These are phyloP conservation scores for Spilosoma lubricipeda DNA, from an alignment of 2,888 invertebrate species.

Conservation along the genomic window DNA sequence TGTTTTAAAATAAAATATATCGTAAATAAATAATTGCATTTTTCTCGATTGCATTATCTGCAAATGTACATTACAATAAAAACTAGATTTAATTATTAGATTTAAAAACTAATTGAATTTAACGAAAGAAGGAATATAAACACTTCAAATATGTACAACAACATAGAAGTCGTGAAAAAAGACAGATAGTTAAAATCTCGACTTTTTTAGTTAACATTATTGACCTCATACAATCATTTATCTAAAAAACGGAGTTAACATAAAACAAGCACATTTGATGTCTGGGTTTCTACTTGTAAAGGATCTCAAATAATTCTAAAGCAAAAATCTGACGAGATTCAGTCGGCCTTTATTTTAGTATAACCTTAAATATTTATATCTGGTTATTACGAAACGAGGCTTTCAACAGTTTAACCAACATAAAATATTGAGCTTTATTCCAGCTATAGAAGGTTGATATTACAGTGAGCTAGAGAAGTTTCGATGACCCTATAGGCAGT, in stretches of 20 bases:
- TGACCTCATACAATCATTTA: not conserved
- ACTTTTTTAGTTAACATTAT: not conserved
- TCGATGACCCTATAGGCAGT: slow-evolving; percentile 20
- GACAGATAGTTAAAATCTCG: too few species aligned
- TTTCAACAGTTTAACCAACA: slow-evolving; percentile 17
- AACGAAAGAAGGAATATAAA: not conserved
- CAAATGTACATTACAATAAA: not conserved
- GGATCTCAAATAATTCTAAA: not conserved
- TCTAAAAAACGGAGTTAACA: not conserved
- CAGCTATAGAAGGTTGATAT: slow-evolving; percentile 21
- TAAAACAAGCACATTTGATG: not conserved
- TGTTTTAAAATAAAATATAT: too few species aligned
- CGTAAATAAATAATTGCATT: too few species aligned
- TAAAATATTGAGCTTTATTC: slow-evolving; percentile 22
- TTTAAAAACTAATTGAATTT: too few species aligned
- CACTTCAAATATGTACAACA: not conserved
- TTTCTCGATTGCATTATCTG: too few species aligned
- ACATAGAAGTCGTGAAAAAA: not conserved
- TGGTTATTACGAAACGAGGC: slow-evolving; percentile 32
- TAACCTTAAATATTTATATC: slow-evolving; percentile 42
- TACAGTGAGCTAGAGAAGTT: slow-evolving; percentile 22
- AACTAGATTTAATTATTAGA: too few species aligned
- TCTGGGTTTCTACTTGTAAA: not conserved
- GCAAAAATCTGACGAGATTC: slow-evolving; percentile 28
- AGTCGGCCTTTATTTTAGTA: slow-evolving; percentile 45